phyloP scores from a whole-genome alignment of 1,140 invertebrate species.

The Nephotettix cincticeps region DNA sequence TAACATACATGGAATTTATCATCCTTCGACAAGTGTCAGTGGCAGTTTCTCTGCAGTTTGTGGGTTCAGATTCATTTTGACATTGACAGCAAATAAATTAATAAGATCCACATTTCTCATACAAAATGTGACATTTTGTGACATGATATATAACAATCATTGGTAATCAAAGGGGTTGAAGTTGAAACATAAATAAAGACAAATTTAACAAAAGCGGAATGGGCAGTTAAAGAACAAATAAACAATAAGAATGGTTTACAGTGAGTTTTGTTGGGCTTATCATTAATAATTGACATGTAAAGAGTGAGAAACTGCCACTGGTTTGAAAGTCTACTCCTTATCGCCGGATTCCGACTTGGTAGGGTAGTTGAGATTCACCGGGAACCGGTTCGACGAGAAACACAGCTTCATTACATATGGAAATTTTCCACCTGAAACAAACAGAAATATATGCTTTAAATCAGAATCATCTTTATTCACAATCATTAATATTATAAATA shows the following conservation, averaged over 20 bases:
- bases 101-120: background rate
- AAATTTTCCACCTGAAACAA: slow-evolving; percentile 69
- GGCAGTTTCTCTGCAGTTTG: slow-evolving; percentile 18
- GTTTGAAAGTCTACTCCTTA: background rate
- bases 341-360: background rate
- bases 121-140: background rate
- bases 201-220: no score
- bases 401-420: slow-evolving; percentile 97
- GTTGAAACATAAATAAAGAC: background rate
- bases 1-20: slow-evolving; percentile 33
- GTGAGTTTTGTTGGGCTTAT: slow-evolving; percentile 23
- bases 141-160: background rate
- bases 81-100: background rate
- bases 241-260: slow-evolving; percentile 2
- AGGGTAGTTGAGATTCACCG: background rate
- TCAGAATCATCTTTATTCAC: no score
- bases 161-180: background rate
- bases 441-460: background rate
- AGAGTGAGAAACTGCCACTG: slow-evolving; percentile 30
- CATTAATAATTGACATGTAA: slow-evolving; percentile 31
- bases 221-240: slow-evolving; percentile 6
- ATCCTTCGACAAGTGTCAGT: background rate
- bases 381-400: slow-evolving; percentile 77
- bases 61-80: background rate
- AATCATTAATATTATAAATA: no score